phyloP scores from a whole-genome alignment of 2,797 vertebrate genomes.

The Cossypha dichroa region DNA sequence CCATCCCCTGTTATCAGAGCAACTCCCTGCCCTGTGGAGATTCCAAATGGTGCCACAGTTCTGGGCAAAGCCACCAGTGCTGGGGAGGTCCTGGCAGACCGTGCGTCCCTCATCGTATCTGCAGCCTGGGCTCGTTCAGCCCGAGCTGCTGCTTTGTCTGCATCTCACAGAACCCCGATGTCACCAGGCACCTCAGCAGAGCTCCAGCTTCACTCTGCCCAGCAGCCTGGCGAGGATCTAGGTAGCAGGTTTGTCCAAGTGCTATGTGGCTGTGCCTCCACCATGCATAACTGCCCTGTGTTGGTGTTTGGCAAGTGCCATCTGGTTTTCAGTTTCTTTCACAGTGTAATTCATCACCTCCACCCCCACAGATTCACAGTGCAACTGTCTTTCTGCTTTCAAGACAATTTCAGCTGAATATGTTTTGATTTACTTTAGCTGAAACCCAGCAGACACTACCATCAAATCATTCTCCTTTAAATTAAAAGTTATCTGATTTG shows the following conservation, averaged over 20 bases:
- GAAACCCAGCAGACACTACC: not conserved
- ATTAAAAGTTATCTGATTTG: constrained; percentile 18
- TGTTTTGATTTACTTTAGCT: constrained; percentile 47
- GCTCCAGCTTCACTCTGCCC: not conserved
- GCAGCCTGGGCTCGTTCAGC: not conserved
- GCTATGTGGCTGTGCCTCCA: constrained; percentile 27
- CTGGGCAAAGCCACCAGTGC: not conserved
- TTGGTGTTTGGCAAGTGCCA: constrained; percentile 70
- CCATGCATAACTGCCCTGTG: not conserved
- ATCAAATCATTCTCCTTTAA: constrained; percentile 4
- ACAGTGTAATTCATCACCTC: constrained; percentile 43
- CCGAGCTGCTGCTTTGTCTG: not conserved
- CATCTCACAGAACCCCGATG: not conserved
- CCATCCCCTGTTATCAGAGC: rapidly evolving
- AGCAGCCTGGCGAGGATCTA: not conserved
- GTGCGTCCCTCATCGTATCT: not conserved
- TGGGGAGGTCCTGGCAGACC: not conserved
- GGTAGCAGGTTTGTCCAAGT: constrained; percentile 50
- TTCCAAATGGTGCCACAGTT: not conserved
- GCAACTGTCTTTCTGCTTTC: constrained; percentile 42
- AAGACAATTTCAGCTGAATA: not conserved
- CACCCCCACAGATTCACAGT: constrained; percentile 40
- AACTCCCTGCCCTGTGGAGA: not conserved
- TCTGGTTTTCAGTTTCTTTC: constrained; percentile 70
- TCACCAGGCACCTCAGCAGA: not conserved